Base-by-base conservation (phyloP, 1,140 invertebrate species). In the Musca vetustissima region DNA sequence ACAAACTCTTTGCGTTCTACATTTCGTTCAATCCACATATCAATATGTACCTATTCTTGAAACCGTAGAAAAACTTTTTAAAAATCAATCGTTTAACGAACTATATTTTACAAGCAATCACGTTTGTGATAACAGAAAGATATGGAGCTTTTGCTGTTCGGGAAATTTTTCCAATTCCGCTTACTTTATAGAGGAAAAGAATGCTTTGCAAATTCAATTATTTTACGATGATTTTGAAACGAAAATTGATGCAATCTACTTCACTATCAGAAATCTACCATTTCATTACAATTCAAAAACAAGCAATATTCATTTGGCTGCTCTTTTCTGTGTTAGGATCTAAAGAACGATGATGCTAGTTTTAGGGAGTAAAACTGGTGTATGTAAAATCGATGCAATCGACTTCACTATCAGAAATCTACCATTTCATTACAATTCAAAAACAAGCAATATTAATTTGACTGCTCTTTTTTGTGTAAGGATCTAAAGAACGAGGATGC, bases 151-250 rank as follows among this genome's bases (percentile, higher is more conserved):
- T 55, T 67, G 66, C 25, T 67, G 66, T 55, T 24, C 49, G 22
- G 28, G 55, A 43, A 53, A 53, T 19, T 67, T 36, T 55, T 55
- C 49, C 14, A 21, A 49, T 14, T 55, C n/a, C 17, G 28, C n/a
- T 55, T 67, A 55, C 25, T 67, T 67, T 53, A 22, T 15, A 55
- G 36, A 57, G 25, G 25, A 67, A 53, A 22, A 49, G n/a, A 55
- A 67, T 17, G 50, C 66, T 32, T 55, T 67, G 24, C 66, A 67
- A 67, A 53, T 67, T 53, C 66, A 67, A 53, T 19, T 67, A 17
- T 67, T 55, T 67, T 67, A 66, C 28, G 64, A 66, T 50, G 64
- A 66, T 25, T 66, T 66, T 21, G 64, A 66, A 66, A 47, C 28
- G 19, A 50, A 22, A 4, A 66, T 50, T 65, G 66, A 52, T 52